Base-by-base conservation (phyloP, 2,888 invertebrate genomes). In the Heliconius cydno region DNA sequence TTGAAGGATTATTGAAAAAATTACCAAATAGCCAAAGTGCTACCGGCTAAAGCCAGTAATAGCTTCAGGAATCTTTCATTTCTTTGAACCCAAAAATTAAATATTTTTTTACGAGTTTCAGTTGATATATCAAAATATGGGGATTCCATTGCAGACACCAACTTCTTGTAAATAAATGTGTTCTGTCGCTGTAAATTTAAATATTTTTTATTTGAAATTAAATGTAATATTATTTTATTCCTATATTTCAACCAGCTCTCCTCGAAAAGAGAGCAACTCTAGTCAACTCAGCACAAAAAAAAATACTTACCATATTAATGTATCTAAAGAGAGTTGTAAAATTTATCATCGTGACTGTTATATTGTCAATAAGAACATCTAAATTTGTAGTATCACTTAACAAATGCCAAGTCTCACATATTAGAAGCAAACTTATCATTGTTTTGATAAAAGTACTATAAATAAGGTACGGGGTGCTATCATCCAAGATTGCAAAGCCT, bases 11-110 rank as follows among this genome's bases (percentile, higher is more conserved):
- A 34, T 6, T 34, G 34, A 34, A 34, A 34, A 34, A 6, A 34
- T 87, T 88, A 92, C 92, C 92, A 93, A 52, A 87, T 87, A 10
- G 84, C 85, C 19, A 93, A 83, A n/a, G 92, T 90, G 67, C 89
- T 87, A 81, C 88, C 88, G 22, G 91, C 92, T 65, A 92, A 81
- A 46, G 80, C 82, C 4, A 92, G 83, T 3, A 93, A 66, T 3
- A 92, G 52, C 77, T 89, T 92, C 65, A 92, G 85, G 83, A 90
- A 92, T 79, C 82, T 88, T 60, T 90, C 88, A 67, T 90, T 92
- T 60, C 84, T 88, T 46, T 83, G 84, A 3, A 86, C 84, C 92
- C 92, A 94, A 66, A 85, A 87, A 0, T 86, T 79, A 1, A 92
- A 86, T 46, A 93, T 74, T 30, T 85, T 82, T 38, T 83, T 86